Conservation (phyloP, 2,113 vertebrate genomes). For the Oryzias javanicus region DNA sequence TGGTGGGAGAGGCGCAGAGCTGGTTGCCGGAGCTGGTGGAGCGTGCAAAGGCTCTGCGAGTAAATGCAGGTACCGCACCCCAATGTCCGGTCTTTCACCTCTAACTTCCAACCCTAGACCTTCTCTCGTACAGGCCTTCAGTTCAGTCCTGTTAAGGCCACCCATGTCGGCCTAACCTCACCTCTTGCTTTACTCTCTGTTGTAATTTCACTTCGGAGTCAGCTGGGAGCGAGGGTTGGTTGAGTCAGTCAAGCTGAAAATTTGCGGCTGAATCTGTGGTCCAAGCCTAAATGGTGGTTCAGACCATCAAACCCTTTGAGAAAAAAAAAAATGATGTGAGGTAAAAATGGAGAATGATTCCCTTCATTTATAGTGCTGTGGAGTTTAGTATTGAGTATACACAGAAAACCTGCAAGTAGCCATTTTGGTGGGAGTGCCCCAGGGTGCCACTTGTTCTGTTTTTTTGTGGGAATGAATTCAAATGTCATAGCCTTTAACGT, state of each 20-base stretch:
- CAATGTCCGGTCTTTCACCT: slow-evolving; percentile 13
- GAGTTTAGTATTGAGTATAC: slow-evolving; percentile 40
- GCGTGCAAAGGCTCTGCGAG: slow-evolving; percentile 85
- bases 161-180: slow-evolving; percentile 70
- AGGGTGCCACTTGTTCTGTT: slow-evolving; percentile 42
- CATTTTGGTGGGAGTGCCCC: slow-evolving; percentile 59
- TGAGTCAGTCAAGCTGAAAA: slow-evolving; percentile 69
- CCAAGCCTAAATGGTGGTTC: slow-evolving; percentile 51
- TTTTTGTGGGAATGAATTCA: slow-evolving; percentile 33
- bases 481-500: slow-evolving; percentile 21
- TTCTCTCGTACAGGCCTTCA: slow-evolving; percentile 15
- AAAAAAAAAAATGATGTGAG: slow-evolving; percentile 39
- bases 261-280: slow-evolving; percentile 65
- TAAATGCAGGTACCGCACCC: slow-evolving; percentile 85
- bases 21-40: slow-evolving; percentile 96
- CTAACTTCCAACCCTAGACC: slow-evolving; percentile 6
- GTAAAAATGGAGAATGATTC: slow-evolving; percentile 40
- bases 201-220: slow-evolving; percentile 56
- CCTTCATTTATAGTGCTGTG: slow-evolving; percentile 24
- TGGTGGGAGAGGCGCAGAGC: slow-evolving; percentile 87
- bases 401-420: slow-evolving; percentile 64
- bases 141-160: slow-evolving; percentile 60
- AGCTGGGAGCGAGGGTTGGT: slow-evolving; percentile 56
- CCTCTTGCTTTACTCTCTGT: slow-evolving; percentile 50
- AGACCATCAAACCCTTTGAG: slow-evolving; percentile 42